Evolutionary conservation across 2,888 invertebrate genomes (phyloP), one percentile per base, ranked within the genome.

Genomic region (Xylophagus ater): DNA sequence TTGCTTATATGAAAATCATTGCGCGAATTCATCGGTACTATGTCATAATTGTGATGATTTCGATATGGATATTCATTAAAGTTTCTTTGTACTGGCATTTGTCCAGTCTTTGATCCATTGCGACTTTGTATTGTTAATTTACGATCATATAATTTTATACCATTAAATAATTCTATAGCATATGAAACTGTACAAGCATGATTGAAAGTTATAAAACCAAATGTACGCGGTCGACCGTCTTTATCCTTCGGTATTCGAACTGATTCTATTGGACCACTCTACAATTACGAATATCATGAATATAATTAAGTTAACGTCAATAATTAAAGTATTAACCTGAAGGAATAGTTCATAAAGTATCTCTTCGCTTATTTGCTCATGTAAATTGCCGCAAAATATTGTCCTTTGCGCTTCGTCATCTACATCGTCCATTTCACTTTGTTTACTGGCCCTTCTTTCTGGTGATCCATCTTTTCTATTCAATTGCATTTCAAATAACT

Each of bases 261-360:
- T 54, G 71, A 75, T 55, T 86, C 79, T 37, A 89, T 58, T 1
- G 89, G 89, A 4, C 87, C 89, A n/a, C n/a, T n/a, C 39, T 24
- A 25, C 37, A n/a, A n/a, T n/a, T n/a, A n/a, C n/a, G n/a, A n/a
- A n/a, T n/a, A n/a, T n/a, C n/a, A n/a, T n/a, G n/a, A n/a, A n/a
- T n/a, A n/a, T n/a, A n/a, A n/a, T n/a, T n/a, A n/a, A n/a, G n/a
- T n/a, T n/a, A n/a, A n/a, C n/a, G n/a, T n/a, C n/a, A n/a, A n/a
- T n/a, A n/a, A n/a, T n/a, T n/a, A n/a, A n/a, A n/a, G n/a, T n/a
- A n/a, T n/a, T 40, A 58, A 82, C 82, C 75, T 87, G 87, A 29
- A 88, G 58, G 65, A 89, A 89, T 30, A 88, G 65, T 61, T 89
- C 89, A 53, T 81, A 87, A 1, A 90, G 66, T 29, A 88, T 51